Evolutionary conservation across 2,888 invertebrate species (phyloP), one percentile per base, ranked within the genome.

Genomic region (Eudasyphora cyanicolor): DNA sequence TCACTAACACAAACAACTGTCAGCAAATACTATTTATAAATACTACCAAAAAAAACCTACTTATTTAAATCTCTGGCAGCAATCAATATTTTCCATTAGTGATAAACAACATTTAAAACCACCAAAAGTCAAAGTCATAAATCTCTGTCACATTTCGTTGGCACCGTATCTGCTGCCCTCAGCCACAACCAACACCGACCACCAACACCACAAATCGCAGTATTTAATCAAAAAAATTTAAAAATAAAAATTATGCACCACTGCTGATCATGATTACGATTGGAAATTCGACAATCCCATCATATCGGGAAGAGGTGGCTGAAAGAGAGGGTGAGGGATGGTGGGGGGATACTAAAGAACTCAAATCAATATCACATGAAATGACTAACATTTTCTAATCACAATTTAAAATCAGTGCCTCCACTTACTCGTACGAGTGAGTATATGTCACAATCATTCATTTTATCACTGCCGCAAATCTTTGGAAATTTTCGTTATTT

Each of bases 111-210:
- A 54, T 54, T 17, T 24, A 10, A 54, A 54, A 29, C 29, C 62
- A 29, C 32, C 17, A 62, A 32, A n/a, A 32, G 62, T 32, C 62
- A 70, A 54, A 74, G 57, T 51, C 67, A 79, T 74, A 74, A 75
- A 79, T 79, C 73, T 75, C 21, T 79, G 74, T 79, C 73, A 79
- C 54, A 57, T 64, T 67, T 35, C n/a, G 5, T 35, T 32, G 14
- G 24, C 69, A n/a, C n/a, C n/a, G n/a, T n/a, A n/a, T n/a, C n/a
- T n/a, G n/a, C n/a, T n/a, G n/a, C n/a, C n/a, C n/a, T n/a, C n/a
- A n/a, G n/a, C n/a, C n/a, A n/a, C n/a, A n/a, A n/a, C n/a, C 4
- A 29, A 42, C 29, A 21, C 64, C 17, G 32, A 62, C 64, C 64
- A 67, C 45, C 32, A 51, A 49, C 54, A 17, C 54, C 54, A 38